Evolutionary conservation across 2,797 vertebrate genomes (phyloP).

Genomic region (Myotis pilosus): DNA sequence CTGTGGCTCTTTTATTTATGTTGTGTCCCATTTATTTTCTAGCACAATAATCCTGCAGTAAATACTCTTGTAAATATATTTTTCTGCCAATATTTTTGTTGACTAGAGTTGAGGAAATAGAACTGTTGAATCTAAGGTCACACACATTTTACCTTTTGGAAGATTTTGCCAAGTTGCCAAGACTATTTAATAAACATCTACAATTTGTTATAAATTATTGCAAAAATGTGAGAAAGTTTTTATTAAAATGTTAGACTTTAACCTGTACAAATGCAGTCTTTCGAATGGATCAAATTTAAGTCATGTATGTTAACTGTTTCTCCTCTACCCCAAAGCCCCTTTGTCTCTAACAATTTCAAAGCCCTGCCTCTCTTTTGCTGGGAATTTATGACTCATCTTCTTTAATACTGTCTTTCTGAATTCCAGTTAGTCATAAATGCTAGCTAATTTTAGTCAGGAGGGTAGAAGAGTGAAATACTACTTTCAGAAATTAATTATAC

Average conservation of each 20-base stretch:
- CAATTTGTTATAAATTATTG: background rate
- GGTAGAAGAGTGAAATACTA: background rate
- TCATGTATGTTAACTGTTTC: background rate
- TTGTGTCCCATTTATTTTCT: background rate
- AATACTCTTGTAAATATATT: background rate
- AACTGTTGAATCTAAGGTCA: background rate
- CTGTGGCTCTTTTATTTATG: background rate
- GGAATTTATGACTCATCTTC: background rate
- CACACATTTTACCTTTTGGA: background rate
- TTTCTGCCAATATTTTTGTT: background rate
- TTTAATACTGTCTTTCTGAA: background rate
- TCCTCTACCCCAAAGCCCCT: background rate
- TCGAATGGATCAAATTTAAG: background rate
- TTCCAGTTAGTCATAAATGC: background rate
- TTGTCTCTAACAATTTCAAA: background rate
- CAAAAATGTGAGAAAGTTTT: constrained; percentile 1
- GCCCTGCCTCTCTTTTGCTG: background rate
- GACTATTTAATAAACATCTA: background rate
- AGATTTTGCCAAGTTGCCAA: background rate
- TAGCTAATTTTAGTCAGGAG: constrained; percentile 1
- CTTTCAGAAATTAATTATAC: constrained; percentile 24
- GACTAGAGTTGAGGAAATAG: background rate
- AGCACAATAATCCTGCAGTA: background rate
- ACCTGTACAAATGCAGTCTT: background rate
- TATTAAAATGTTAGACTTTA: background rate